Evolutionary conservation across 1,140 invertebrate genomes (phyloP), one percentile per base, ranked within the genome.

Genomic region (Myzus persicae): DNA sequence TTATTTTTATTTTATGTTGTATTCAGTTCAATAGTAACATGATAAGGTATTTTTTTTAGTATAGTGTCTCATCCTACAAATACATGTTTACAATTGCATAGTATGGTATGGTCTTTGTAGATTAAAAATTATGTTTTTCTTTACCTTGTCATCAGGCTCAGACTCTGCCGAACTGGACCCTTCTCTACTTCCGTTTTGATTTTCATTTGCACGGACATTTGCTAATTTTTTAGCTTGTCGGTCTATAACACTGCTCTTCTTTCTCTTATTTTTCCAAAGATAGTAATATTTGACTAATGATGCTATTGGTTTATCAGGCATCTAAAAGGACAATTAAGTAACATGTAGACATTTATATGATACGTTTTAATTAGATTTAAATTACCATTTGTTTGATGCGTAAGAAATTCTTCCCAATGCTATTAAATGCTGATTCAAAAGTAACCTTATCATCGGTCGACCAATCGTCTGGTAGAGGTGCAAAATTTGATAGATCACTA

Each of bases 231-330:
- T 96, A 4, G 97, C 97, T 95, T 98, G 97, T 93, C 97, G 59
- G 36, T 99, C 99, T 98, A 99, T 99, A 42, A 99, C 95, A 95
- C 98, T 99, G 89, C 97, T 98, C 88, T 98, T 96, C 94, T 97
- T 97, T 95, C 98, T 96, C 24, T 98, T 98, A 95, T 99, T 99
- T 95, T 99, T 99, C 99, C 99, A 99, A 94, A 98, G 98, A 95
- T 99, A 99, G 95, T 99, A 99, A 95, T 99, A 99, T 95, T 99
- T 99, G 0, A 99, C 98, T 94, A 99, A 96, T 94, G 97, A 98
- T 46, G 98, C 98, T 94, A 99, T 99, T 87, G 98, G 98, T 96
- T 99, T 99, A 95, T 99, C 99, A 88, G 99, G 99, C 94, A 99
- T 96, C 98, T 98, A 94, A 94, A 93, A 94, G 94, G 93, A 76